phyloP scores from a whole-genome alignment of 1,140 invertebrate genomes.

The Pygmarrhopalites habei region DNA sequence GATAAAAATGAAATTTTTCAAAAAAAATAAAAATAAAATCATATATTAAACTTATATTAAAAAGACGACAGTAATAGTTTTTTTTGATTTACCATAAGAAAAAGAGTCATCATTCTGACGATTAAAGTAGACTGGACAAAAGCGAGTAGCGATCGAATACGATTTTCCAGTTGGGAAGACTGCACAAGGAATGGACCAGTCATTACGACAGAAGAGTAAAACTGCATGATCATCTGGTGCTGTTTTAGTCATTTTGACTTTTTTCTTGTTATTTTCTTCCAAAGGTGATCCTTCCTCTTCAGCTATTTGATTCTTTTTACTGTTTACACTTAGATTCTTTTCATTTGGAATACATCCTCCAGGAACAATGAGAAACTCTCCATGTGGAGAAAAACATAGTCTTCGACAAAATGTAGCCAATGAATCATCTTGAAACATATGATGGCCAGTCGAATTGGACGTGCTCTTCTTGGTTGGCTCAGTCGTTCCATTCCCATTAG shows the following conservation, averaged over 20 bases:
- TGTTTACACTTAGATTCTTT: neutral
- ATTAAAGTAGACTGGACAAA: slow-evolving; percentile 67
- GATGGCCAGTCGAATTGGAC: slow-evolving; percentile 33
- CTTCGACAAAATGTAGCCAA: slow-evolving; percentile 87
- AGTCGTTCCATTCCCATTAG: no score
- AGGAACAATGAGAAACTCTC: slow-evolving; percentile 76
- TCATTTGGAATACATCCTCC: slow-evolving; percentile 56
- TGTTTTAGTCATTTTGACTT: slow-evolving; percentile 9
- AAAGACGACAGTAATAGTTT: no score
- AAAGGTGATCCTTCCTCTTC: neutral
- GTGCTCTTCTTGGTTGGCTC: slow-evolving; percentile 7
- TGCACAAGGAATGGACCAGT: slow-evolving; percentile 30
- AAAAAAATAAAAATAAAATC: neutral
- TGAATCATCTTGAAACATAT: slow-evolving; percentile 89
- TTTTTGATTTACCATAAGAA: slow-evolving; percentile 32
- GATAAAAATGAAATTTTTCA: no score
- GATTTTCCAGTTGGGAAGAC: slow-evolving; percentile 66
- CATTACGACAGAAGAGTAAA: slow-evolving; percentile 37
- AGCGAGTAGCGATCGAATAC: slow-evolving; percentile 69
- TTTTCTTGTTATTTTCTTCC: slow-evolving; percentile 8
- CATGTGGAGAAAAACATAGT: slow-evolving; percentile 80
- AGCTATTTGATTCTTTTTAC: neutral
- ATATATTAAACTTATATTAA: neutral
- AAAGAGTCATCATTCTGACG: slow-evolving; percentile 16
- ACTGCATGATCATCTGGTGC: slow-evolving; percentile 23